Evolutionary conservation across 2,797 vertebrate species (phyloP).

Genomic region (Monodelphis domestica): DNA sequence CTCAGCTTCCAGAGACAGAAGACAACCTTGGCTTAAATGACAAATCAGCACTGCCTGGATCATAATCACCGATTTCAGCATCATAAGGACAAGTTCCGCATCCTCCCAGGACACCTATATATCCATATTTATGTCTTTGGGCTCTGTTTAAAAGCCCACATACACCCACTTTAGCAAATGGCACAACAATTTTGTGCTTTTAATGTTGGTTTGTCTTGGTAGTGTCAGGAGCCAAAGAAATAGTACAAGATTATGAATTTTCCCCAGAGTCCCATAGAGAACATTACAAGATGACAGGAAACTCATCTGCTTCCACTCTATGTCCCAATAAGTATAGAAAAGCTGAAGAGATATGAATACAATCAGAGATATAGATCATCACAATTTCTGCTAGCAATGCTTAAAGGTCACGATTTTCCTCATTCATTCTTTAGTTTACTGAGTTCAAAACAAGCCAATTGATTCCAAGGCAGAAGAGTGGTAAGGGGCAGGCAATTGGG

Average conservation of each 20-base stretch:
- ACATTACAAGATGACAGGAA: background rate
- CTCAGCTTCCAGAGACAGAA: conserved; percentile 8
- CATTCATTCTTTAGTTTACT: background rate
- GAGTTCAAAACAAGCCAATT: conserved; percentile 12
- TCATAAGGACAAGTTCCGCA: conserved; percentile 30
- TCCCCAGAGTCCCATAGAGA: conserved; percentile 5
- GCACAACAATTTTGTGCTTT: conserved; percentile 9
- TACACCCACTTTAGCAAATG: background rate
- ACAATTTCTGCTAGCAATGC: conserved; percentile 32
- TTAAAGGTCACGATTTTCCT: background rate
- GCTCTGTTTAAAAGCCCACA: conserved; percentile 20
- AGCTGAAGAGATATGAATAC: conserved; percentile 21
- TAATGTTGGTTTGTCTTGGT: conserved; percentile 37
- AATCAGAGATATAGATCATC: conserved; percentile 7
- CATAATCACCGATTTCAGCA: conserved; percentile 45
- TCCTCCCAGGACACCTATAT: background rate
- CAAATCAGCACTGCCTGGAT: conserved; percentile 7
- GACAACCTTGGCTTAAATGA: conserved; percentile 24
- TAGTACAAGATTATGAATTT: background rate
- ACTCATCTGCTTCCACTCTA: background rate
- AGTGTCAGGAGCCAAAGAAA: conserved; percentile 42
- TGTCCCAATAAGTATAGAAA: conserved; percentile 29
- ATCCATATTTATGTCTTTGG: conserved; percentile 36
- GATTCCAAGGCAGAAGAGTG: no score
- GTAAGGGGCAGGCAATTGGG: no score